Evolutionary conservation across 2,888 invertebrate genomes (phyloP).

Genomic region (Luperina nickerlii): DNA sequence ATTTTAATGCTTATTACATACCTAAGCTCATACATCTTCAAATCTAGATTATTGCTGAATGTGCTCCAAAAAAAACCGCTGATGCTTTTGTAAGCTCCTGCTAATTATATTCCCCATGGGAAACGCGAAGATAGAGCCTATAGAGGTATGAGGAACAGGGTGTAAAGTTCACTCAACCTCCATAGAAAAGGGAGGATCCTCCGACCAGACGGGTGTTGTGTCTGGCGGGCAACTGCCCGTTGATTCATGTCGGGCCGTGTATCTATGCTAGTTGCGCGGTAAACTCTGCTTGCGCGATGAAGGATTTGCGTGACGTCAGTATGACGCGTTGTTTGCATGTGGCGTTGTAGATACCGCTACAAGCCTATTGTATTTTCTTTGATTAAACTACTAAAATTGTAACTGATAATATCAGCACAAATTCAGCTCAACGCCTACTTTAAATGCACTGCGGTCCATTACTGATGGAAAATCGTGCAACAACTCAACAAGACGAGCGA

Average conservation of each 20-base stretch:
- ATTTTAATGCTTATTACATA: not conserved
- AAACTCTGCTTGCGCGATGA: too few relatives aligned
- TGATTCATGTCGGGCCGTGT: too few relatives aligned
- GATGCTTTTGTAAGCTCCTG: not conserved
- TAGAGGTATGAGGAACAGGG: too few relatives aligned
- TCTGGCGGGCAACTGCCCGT: too few relatives aligned
- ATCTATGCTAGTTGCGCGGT: too few relatives aligned
- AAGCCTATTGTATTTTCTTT: not conserved
- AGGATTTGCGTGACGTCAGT: too few relatives aligned
- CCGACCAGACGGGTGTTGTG: too few relatives aligned
- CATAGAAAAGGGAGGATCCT: too few relatives aligned
- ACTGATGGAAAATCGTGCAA: slow-evolving; percentile 40
- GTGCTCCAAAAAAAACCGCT: not conserved
- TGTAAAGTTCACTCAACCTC: too few relatives aligned
- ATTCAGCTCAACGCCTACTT: not conserved
- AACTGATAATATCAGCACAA: not conserved
- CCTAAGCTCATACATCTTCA: not conserved
- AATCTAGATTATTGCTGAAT: slow-evolving; percentile 6
- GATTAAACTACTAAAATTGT: not conserved
- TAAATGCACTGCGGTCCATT: slow-evolving; percentile 27
- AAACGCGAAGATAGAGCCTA: not conserved
- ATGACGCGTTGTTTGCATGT: too few relatives aligned
- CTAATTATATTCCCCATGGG: not conserved
- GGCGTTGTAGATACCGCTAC: too few relatives aligned
- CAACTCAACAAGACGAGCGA: slow-evolving; percentile 46